Conservation (phyloP, 1,140 invertebrate species). For the Whitmania pigra region DNA sequence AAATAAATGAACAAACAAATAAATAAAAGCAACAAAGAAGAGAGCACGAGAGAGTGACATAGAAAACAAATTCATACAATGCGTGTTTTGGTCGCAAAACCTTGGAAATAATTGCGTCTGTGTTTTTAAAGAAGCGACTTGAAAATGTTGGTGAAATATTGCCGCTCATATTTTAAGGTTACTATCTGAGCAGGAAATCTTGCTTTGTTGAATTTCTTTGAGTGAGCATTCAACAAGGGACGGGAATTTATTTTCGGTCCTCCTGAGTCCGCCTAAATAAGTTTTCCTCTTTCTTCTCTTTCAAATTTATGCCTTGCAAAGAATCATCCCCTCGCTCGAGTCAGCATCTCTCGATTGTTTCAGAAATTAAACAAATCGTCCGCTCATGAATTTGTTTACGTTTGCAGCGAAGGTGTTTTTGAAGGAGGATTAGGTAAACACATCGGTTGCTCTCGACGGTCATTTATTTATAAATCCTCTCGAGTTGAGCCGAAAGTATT, state of each 20-base stretch:
- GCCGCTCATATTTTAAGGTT: neutral
- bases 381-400: too few species aligned
- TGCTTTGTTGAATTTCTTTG: neutral
- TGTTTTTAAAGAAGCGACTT: neutral
- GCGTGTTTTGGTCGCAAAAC: neutral
- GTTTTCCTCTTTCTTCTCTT: slow-evolving; percentile 8
- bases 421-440: too few species aligned
- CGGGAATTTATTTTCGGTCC: neutral
- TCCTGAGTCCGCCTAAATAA: slow-evolving; percentile 9
- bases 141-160: neutral
- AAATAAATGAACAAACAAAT: neutral
- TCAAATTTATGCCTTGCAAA: neutral
- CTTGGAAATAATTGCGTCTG: neutral
- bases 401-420: too few species aligned
- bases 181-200: slow-evolving; percentile 3
- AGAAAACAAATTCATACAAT: too few species aligned
- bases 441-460: too few species aligned
- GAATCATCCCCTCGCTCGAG: neutral
- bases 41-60: neutral
- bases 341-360: neutral
- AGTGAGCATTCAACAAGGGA: slow-evolving; percentile 5
- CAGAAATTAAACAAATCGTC: neutral
- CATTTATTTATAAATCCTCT: slow-evolving; percentile 10
- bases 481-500: neutral
- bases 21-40: neutral